phyloP scores from a whole-genome alignment of 2,888 invertebrate species.

The Caenorhabditis japonica region DNA sequence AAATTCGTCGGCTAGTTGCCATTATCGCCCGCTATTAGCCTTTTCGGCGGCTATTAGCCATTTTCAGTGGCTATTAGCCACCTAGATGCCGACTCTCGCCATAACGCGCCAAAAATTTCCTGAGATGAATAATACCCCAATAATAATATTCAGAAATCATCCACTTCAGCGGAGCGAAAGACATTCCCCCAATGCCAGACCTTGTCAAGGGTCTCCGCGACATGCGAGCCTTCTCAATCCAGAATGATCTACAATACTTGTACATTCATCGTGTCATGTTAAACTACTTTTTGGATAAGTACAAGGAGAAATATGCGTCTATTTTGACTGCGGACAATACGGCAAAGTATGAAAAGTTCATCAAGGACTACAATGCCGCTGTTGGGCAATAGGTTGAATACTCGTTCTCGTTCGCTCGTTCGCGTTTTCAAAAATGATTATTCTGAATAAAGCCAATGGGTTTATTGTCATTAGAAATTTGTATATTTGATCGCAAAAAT shows the following conservation, averaged over 20 bases:
- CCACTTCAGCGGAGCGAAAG: slow-evolving; percentile 30
- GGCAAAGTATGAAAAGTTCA: slow-evolving; percentile 55
- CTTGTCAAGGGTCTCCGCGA: slow-evolving; percentile 61
- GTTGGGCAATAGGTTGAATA: slow-evolving; percentile 45
- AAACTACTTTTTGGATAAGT: slow-evolving; percentile 66
- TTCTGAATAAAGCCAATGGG: slow-evolving; percentile 4
- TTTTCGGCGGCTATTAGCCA: no score
- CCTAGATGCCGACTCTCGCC: no score
- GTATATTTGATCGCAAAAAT: neutral
- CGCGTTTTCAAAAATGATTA: no score
- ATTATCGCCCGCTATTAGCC: no score
- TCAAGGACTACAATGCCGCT: slow-evolving; percentile 60
- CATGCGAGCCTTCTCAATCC: slow-evolving; percentile 65
- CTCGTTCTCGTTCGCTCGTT: no score
- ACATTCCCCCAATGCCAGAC: slow-evolving; percentile 59
- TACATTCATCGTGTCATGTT: slow-evolving; percentile 69
- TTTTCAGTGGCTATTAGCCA: no score
- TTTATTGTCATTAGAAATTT: slow-evolving; percentile 11
- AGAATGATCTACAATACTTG: slow-evolving; percentile 68
- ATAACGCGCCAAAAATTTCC: no score
- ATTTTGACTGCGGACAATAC: slow-evolving; percentile 39
- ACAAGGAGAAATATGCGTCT: slow-evolving; percentile 46
- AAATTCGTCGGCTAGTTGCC: no score
- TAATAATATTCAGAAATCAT: no score
- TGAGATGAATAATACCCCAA: no score